Conservation (phyloP, 1,140 invertebrate species). For the Platyscapa corneri region DNA sequence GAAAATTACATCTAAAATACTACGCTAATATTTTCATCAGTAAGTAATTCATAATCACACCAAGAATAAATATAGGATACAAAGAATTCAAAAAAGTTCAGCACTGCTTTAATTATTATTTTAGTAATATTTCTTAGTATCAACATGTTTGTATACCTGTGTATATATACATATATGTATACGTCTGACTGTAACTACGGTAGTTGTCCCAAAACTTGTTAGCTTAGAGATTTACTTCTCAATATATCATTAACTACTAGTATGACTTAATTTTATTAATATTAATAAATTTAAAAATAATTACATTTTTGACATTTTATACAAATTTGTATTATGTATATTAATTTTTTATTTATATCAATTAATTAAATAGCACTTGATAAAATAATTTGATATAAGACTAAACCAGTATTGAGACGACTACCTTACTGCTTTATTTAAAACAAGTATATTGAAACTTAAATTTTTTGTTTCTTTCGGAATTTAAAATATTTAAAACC, state of each 20-base stretch:
- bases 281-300: not conserved
- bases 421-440: conserved; percentile 50
- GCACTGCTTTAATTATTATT: conserved; percentile 12
- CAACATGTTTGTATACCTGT: not conserved
- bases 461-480: conserved; percentile 16
- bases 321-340: not conserved
- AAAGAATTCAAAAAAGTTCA: conserved; percentile 14
- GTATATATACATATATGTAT: conserved; percentile 19
- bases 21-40: conserved; percentile 7
- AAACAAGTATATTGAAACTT: conserved; percentile 39
- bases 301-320: not conserved
- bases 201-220: conserved; percentile 22
- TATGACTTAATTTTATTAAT: not conserved
- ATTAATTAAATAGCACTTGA: not conserved
- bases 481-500: conserved; percentile 11
- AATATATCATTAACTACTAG: not conserved
- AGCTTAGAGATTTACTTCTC: not conserved
- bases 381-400: conserved; percentile 12
- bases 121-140: not conserved
- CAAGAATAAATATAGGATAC: not conserved
- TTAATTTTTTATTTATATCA: not conserved
- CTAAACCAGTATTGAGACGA: conserved; percentile 18
- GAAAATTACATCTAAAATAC: conserved; percentile 11
- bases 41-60: not conserved
- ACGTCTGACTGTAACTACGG: not conserved